A percentile compares a stretch with the other conserved stretches of the same genome.
Conservation (phyloP, 2,888 invertebrate genomes). For the Sclerodermus sp. region DNA sequence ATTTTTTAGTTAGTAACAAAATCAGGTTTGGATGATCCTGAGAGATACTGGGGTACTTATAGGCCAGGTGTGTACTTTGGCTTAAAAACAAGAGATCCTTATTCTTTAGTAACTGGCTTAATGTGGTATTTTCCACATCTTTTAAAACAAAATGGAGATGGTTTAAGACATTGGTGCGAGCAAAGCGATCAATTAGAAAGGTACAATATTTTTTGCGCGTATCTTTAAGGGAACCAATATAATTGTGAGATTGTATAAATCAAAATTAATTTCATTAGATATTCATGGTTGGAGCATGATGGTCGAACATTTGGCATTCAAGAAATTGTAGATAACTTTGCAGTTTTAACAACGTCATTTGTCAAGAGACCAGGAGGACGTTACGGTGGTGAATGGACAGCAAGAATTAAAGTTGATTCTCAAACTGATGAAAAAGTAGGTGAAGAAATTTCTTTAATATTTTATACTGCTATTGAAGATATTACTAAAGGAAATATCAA, state of each 20-base stretch:
- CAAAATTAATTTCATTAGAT: conserved; percentile 52
- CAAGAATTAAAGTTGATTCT: conserved; percentile 69
- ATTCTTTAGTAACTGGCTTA: conserved; percentile 87
- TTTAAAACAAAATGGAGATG: conserved; percentile 70
- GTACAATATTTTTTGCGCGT: conserved; percentile 52
- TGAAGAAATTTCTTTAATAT: conserved; percentile 70
- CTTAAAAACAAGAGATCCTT: conserved; percentile 84
- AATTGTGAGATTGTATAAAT: neutral
- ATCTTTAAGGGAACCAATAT: neutral
- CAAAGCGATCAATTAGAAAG: conserved; percentile 79
- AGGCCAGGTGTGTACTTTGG: conserved; percentile 88
- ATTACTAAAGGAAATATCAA: conserved; percentile 64
- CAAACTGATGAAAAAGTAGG: conserved; percentile 48
- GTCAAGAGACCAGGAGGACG: conserved; percentile 80
- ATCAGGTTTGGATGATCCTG: conserved; percentile 72
- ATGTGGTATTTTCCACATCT: conserved; percentile 92
- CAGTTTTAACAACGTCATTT: conserved; percentile 81
- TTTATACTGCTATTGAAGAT: conserved; percentile 83
- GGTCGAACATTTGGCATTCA: conserved; percentile 91
- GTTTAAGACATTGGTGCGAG: conserved; percentile 88
- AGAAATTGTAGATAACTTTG: conserved; percentile 79
- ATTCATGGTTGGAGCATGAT: conserved; percentile 94
- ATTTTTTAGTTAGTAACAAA: conserved; percentile 67
- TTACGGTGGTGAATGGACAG: conserved; percentile 93
- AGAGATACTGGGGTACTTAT: conserved; percentile 93